Base-by-base conservation (phyloP, 1,140 invertebrate genomes). In the Diachasmimorpha longicaudata region DNA sequence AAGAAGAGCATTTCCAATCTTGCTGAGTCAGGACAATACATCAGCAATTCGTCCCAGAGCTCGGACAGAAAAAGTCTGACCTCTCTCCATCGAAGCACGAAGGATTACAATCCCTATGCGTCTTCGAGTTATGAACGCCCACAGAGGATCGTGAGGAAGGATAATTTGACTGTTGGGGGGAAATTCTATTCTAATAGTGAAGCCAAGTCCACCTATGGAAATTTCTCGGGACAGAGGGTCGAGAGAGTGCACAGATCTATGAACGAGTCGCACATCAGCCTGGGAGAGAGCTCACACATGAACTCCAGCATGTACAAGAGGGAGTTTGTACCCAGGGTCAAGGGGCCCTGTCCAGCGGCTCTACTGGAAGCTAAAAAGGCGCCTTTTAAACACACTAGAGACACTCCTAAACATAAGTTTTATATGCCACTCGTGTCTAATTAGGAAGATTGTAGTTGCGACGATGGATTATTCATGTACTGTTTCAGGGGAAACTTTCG, bases 331-430 rank as follows among this genome's bases (percentile, higher is more conserved):
- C 92, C 92, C 0, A 90, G 91, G 73, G 90, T 91, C 66, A 88
- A 79, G 11, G 94, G 93, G 63, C 94, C 94, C 0, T 96, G 95
- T 87, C 95, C 95, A 2, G 95, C 94, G 5, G 90, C 94, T 31
- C 88, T 95, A 14, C 90, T 96, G 10, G 93, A 95, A 80, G 90
- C 91, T 0, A 92, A 94, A 55, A 90, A 92, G 75, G 92, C 93
- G 58, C 93, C 93, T 19, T 96, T 94, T 84, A 94, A 94, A 84
- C 94, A 95, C 80, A 95, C 94, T 0, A 91, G 95, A 76, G 94
- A 95, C 83, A 95, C 95, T 0, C 93, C 91, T 63, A 93, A 94
- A 82, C 95, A 96, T 83, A 95, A 95, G 83, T 96, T 95, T 84
- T 96, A 95, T 82, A 90, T 94, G 83, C 91, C 93, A 0, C 82